These are phyloP conservation scores for Petrosia ficiformis DNA, from an alignment of 37 sponge, comb jelly and placozoan genomes.

Conservation along the genomic window DNA sequence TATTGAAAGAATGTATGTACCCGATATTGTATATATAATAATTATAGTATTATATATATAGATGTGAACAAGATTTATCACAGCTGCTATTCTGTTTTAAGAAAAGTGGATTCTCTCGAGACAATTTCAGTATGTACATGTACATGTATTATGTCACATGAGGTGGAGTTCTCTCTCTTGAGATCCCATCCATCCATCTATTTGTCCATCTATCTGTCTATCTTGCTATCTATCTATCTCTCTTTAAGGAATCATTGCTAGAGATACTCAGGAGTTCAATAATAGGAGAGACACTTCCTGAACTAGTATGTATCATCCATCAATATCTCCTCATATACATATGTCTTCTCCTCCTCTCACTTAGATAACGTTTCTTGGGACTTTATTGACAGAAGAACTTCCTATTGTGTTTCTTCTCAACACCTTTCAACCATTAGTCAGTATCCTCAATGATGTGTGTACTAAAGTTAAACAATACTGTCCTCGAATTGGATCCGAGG, in stretches of 20 bases:
- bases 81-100: neutral
- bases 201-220: too few species aligned
- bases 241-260: neutral
- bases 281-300: slow-evolving; percentile 27
- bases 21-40: too few species aligned
- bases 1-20: slow-evolving; percentile 28
- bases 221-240: too few species aligned
- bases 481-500: neutral
- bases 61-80: neutral
- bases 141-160: neutral
- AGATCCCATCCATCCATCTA: neutral
- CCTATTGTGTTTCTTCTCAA: slow-evolving; percentile 18
- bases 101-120: neutral
- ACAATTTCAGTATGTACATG: neutral
- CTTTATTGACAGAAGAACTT: neutral
- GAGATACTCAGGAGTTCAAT: slow-evolving; percentile 16
- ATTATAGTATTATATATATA: neutral
- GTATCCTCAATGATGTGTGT: neutral
- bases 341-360: neutral
- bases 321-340: too few species aligned
- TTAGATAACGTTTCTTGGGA: slow-evolving; percentile 11
- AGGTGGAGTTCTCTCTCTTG: neutral
- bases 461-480: slow-evolving; percentile 3
- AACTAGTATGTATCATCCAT: slow-evolving; percentile 40
- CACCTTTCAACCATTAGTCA: slow-evolving; percentile 25